Conservation (phyloP, 2,113 vertebrate genomes). For the Rissa tridactyla region DNA sequence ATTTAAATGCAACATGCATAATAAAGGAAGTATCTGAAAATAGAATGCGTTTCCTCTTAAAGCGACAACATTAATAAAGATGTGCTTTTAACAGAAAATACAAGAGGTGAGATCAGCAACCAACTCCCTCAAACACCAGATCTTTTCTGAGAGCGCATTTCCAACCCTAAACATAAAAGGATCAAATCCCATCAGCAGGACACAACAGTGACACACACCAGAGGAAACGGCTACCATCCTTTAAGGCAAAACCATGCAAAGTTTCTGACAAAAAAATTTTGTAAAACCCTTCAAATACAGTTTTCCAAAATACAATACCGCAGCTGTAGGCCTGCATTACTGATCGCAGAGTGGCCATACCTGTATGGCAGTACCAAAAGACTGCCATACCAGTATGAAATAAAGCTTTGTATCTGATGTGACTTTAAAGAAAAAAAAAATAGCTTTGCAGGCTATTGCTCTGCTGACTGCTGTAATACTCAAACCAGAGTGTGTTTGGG, state of each 20-base stretch:
- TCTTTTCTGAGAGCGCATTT: neutral
- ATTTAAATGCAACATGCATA: neutral
- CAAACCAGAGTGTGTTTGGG: neutral
- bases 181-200: neutral
- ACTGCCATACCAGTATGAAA: neutral
- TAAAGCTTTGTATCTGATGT: neutral
- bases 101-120: neutral
- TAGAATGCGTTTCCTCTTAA: neutral
- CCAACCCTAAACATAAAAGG: neutral
- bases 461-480: neutral
- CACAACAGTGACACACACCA: rapidly evolving
- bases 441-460: neutral
- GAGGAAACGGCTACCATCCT: neutral
- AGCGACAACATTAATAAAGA: neutral
- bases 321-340: neutral
- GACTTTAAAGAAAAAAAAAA: neutral
- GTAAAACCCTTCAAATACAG: neutral
- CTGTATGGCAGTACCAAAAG: neutral
- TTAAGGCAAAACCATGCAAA: neutral
- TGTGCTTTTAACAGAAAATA: neutral
- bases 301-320: neutral
- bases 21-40: neutral
- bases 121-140: neutral
- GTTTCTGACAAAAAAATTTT: neutral
- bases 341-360: neutral